Conservation (phyloP, 2,797 vertebrate genomes). For the Epinephelus awoara region DNA sequence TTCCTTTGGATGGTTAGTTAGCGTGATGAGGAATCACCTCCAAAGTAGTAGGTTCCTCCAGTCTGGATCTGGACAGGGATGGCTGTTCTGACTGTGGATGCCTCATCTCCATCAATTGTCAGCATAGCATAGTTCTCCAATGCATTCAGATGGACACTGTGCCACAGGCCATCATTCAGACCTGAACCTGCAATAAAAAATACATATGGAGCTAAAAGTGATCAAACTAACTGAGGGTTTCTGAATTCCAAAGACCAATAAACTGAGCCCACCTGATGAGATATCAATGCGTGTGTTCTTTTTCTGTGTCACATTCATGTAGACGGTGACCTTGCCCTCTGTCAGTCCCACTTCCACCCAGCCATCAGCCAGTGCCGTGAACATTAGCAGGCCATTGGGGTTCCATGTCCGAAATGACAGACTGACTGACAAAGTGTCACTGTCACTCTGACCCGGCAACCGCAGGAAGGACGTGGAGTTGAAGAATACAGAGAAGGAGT, state of each 20-base stretch:
- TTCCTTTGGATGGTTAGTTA: too few species aligned
- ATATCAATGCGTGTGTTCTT: conserved; percentile 94
- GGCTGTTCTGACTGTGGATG: conserved; percentile 93
- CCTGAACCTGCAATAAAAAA: conserved; percentile 85
- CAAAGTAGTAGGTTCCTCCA: conserved; percentile 93
- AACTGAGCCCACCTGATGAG: conserved; percentile 88
- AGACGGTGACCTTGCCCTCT: conserved; percentile 92
- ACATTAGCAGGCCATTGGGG: conserved; percentile 92
- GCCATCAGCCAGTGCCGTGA: conserved; percentile 91
- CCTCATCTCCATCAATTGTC: conserved; percentile 95
- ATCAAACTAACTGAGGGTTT: neutral
- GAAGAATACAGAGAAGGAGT: conserved; percentile 94
- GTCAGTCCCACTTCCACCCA: conserved; percentile 92
- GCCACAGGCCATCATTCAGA: conserved; percentile 97
- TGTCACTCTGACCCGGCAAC: conserved; percentile 89
- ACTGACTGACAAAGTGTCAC: conserved; percentile 91
- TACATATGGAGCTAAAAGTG: neutral
- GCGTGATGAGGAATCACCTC: conserved; percentile 85
- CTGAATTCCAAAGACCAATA: neutral
- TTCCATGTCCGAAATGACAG: conserved; percentile 98
- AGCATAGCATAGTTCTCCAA: conserved; percentile 94
- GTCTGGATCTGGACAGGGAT: conserved; percentile 95
- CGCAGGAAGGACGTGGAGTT: conserved; percentile 95
- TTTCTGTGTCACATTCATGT: conserved; percentile 90
- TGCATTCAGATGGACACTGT: conserved; percentile 92